Base-by-base conservation (phyloP, 1,140 invertebrate species). In the Caerostris darwini region DNA sequence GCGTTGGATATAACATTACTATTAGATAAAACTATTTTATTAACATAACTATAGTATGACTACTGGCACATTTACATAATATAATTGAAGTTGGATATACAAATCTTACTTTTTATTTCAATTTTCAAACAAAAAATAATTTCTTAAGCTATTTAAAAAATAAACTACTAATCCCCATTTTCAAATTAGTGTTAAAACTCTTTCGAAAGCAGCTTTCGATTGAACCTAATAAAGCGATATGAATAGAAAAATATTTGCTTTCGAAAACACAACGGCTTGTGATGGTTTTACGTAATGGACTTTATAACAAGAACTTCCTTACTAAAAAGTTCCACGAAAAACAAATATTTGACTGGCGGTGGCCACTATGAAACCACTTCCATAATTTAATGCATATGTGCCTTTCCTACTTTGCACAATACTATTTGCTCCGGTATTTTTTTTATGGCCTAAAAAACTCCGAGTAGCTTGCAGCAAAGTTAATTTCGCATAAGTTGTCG, bases 391-490 rank as follows among this genome's bases (percentile, higher is more conserved):
- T 77, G 50, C 71, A 77, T 50, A 34, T 77, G 71, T 3, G 34
- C n/a, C n/a, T n/a, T n/a, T 77, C 34, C 71, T 53, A 77, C 71
- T 77, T 77, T 77, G 71, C 71, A 77, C 71, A 58, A 85, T 85
- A 56, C 19, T 85, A 34, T 59, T 59, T 59, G 83, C n/a, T 58
- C 19, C 58, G 57, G 56, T 85, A 85, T 19, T 57, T 85, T 85
- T n/a, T 85, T 85, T 50, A 59, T 19, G 57, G 56, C 8, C 54
- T 19, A 58, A 85, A 85, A 85, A 85, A 85, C 83, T 85, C 14
- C 83, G 7, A 85, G 83, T 85, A 85, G 83, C 83, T 59, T 7
- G 56, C 54, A 85, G 83, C 83, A 85, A 85, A 85, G 83, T 85
- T 85, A 85, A 85, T 85, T 85, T 85, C 83, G 17, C 34, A 85